phyloP scores from a whole-genome alignment of 2,888 invertebrate species.

The Aphodius sticticus region DNA sequence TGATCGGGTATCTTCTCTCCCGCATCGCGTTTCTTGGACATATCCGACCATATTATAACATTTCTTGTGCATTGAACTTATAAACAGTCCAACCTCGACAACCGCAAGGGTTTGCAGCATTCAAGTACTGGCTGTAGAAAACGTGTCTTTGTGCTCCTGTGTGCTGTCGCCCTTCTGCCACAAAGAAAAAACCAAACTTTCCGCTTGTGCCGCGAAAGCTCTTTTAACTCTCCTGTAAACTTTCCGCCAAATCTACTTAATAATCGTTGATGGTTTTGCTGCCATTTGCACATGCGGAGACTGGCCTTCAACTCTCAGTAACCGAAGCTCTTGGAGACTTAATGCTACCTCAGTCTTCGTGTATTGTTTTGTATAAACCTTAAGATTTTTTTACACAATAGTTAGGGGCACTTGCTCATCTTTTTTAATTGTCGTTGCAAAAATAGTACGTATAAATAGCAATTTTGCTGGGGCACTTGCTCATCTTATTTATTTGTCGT shows the following conservation, averaged over 20 bases:
- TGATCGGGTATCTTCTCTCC: too few species aligned
- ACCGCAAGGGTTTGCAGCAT: not conserved
- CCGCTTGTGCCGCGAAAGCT: not conserved
- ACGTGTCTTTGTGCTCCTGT: not conserved
- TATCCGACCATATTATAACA: not conserved
- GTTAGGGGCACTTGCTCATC: too few species aligned
- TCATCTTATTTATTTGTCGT: too few species aligned
- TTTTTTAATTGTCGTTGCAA: too few species aligned
- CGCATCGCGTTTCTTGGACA: not conserved
- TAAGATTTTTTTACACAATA: not conserved
- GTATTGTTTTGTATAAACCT: not conserved
- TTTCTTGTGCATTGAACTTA: not conserved
- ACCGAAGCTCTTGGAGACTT: not conserved
- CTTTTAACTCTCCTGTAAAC: not conserved
- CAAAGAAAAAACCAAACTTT: not conserved
- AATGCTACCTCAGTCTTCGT: not conserved
- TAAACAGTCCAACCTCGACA: not conserved
- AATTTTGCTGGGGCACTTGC: too few species aligned
- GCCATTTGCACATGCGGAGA: not conserved
- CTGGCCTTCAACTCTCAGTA: not conserved
- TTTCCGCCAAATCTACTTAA: not conserved
- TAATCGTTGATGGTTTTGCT: conserved; percentile 4
- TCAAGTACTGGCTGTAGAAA: not conserved
- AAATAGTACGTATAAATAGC: too few species aligned
- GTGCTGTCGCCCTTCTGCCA: not conserved